A percentile compares a stretch with the other conserved stretches of the same genome.
Conservation (phyloP, 2,888 invertebrate genomes). For the Bombylius discolor region DNA sequence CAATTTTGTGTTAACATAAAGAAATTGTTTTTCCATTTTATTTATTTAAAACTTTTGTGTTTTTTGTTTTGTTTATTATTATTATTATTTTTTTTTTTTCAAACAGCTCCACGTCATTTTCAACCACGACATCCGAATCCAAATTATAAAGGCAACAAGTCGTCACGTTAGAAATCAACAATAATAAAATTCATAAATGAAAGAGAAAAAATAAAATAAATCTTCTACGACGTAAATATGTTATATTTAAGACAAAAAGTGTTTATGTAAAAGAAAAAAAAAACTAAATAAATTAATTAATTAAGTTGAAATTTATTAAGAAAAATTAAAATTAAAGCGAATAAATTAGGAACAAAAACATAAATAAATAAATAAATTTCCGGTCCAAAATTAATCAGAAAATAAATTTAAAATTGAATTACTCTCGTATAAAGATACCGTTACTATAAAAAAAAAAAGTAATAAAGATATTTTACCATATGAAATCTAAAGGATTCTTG, state of each 20-base stretch:
- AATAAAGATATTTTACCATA: no score
- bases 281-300: background rate
- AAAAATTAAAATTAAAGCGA: background rate
- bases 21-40: no score
- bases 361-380: background rate
- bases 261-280: background rate
- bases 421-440: no score
- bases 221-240: background rate
- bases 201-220: constrained; percentile 3
- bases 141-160: constrained; percentile 34
- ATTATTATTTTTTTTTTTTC: constrained; percentile 5
- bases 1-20: no score
- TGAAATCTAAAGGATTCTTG: no score
- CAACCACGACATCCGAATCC: constrained; percentile 36
- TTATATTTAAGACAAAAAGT: background rate
- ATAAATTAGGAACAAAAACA: no score
- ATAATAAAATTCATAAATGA: background rate
- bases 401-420: no score
- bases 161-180: constrained; percentile 20
- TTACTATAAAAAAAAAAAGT: no score
- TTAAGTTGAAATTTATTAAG: no score
- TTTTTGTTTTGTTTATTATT: background rate
- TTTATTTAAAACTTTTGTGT: no score
- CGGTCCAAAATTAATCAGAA: background rate
- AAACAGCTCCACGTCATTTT: constrained; percentile 30